Conservation (phyloP, 2,113 vertebrate genomes). For the Cochlearius cochlearius region DNA sequence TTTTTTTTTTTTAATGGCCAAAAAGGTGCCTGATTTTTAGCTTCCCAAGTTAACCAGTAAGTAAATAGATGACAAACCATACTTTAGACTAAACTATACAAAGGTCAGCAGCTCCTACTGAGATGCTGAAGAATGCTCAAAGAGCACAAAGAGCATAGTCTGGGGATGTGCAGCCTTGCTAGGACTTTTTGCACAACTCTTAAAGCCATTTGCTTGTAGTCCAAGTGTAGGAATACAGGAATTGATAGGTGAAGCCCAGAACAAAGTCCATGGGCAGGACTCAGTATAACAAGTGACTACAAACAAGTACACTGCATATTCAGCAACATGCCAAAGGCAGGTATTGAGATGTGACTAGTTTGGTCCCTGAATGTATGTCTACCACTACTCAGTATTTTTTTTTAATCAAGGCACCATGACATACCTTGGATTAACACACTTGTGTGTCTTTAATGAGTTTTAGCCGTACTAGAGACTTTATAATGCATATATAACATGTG, state of each 20-base stretch:
- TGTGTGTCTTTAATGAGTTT: not conserved
- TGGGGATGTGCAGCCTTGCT: not conserved
- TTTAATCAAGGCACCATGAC: not conserved
- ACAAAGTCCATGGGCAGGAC: not conserved
- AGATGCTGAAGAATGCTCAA: not conserved
- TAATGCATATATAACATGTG: not conserved
- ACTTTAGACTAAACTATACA: not conserved
- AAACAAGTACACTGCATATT: not conserved
- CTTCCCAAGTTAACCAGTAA: not conserved
- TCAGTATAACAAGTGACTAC: not conserved
- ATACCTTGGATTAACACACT: not conserved
- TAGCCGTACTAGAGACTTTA: not conserved
- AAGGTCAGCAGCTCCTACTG: not conserved
- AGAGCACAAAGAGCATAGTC: not conserved
- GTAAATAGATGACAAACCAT: fast-evolving
- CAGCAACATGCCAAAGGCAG: not conserved
- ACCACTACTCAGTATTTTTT: not conserved
- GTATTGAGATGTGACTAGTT: not conserved
- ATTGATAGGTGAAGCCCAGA: not conserved
- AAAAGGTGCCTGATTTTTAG: not conserved
- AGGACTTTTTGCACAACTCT: not conserved
- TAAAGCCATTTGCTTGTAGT: not conserved
- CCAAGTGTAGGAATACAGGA: not conserved
- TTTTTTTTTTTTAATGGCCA: not conserved
- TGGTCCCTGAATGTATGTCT: not conserved